Evolutionary conservation across 2,113 vertebrate genomes (phyloP).

Genomic region (Cynocephalus volans): DNA sequence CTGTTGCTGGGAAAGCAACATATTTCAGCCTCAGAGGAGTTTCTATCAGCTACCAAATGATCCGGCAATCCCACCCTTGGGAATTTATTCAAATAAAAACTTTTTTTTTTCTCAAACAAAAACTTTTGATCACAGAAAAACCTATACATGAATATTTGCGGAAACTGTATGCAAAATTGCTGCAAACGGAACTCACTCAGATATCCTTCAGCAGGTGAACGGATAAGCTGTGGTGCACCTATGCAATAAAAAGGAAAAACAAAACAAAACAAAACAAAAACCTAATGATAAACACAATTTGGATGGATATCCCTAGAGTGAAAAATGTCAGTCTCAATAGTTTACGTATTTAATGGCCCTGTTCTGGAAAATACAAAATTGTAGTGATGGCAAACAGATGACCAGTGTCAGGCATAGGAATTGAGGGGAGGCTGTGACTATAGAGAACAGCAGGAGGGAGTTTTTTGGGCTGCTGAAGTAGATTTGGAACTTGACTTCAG

Average conservation of each 20-base stretch:
- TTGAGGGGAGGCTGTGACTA: neutral
- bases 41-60: neutral
- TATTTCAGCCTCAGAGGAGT: neutral
- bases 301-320: neutral
- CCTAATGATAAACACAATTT: neutral
- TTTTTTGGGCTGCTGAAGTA: neutral
- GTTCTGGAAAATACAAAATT: neutral
- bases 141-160: neutral
- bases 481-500: neutral
- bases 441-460: neutral
- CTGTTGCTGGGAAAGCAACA: neutral
- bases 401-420: fast-evolving
- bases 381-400: neutral
- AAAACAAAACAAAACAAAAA: neutral
- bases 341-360: neutral
- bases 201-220: neutral
- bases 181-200: neutral
- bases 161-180: neutral
- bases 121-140: neutral
- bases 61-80: neutral
- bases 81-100: neutral
- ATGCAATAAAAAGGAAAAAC: neutral
- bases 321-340: neutral
- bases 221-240: neutral
- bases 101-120: too few species aligned